Evolutionary conservation across 2,113 vertebrate genomes (phyloP), one percentile per base, ranked within the genome.

Genomic region (Hyperopisus bebe): DNA sequence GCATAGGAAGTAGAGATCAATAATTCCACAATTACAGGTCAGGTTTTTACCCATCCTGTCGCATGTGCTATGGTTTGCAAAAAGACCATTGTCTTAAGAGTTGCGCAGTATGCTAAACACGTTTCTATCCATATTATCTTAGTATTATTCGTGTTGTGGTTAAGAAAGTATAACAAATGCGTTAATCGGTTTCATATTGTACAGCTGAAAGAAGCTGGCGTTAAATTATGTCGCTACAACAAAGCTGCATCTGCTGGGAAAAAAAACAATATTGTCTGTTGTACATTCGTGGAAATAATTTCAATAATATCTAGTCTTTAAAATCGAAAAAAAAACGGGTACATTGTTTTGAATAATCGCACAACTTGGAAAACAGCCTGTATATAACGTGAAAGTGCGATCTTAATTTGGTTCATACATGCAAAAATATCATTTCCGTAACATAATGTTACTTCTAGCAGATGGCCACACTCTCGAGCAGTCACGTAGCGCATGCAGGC

Each of bases 401-500:
- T 70, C 7, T 3, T 31, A 70, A 13, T 70, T 70, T 70, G 9
- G 62, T 70, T 70, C 62, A 31, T 70, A 24, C 35, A 48, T 51
- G 47, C 24, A 86, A 48, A 86, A 15, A 86, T n/a, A 51, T n/a
- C 0, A 86, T 27, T 27, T 86, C 24, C 21, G 47, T 46, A 51
- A 87, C 85, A 55, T 35, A 31, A 87, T 17, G 85, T 44, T 55
- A 27, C 24, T 53, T 17, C 27, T 24, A 19, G 47, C 13, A 3
- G 47, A 35, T 17, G 35, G 3, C 55, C 55, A 42, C 53, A 80
- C 44, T 70, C 87, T 66, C 8, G 27, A 74, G 35, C 77, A 50
- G 92, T 92, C 92, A 93, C 92, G 92, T 93, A 93, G 84, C 88
- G 3, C 92, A 92, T 91, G 92, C 85, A 90, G 51, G 89, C 58